These are phyloP conservation scores for Thunnus albacares DNA, from an alignment of 2,797 vertebrate genomes.

Conservation along the genomic window DNA sequence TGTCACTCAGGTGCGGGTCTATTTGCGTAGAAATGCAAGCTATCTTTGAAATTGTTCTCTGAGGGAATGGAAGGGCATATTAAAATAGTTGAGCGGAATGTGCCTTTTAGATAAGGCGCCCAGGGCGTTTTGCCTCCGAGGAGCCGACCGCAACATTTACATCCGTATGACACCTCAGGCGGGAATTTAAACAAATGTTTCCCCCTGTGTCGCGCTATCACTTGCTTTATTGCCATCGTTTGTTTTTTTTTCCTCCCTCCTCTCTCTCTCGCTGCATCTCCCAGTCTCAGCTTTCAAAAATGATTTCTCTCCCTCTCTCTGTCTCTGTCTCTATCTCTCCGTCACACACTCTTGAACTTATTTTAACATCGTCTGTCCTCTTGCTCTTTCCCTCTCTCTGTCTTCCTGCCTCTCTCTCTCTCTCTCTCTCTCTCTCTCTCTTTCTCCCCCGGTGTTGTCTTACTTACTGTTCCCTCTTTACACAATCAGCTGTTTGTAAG, in stretches of 20 bases:
- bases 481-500: conserved; percentile 84
- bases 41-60: conserved; percentile 73
- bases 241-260: neutral
- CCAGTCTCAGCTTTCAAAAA: conserved; percentile 50
- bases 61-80: conserved; percentile 70
- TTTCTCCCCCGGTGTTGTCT: conserved; percentile 60
- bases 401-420: conserved; percentile 12
- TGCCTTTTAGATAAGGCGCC: conserved; percentile 74
- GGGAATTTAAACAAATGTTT: conserved; percentile 78
- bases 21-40: conserved; percentile 60
- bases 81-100: conserved; percentile 74
- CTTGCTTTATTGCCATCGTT: conserved; percentile 48
- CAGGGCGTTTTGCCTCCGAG: conserved; percentile 56
- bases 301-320: conserved; percentile 37
- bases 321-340: conserved; percentile 48
- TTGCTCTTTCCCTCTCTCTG: conserved; percentile 38
- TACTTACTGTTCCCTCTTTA: conserved; percentile 77
- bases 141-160: conserved; percentile 77
- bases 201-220: conserved; percentile 48
- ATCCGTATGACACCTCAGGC: conserved; percentile 71
- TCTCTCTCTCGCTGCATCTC: conserved; percentile 14
- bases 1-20: conserved; percentile 72
- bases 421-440: conserved; percentile 10
- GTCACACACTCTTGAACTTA: conserved; percentile 70
- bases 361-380: conserved; percentile 61